These are phyloP conservation scores for Apotomis betuletana DNA, from an alignment of 2,888 invertebrate genomes.

Conservation along the genomic window DNA sequence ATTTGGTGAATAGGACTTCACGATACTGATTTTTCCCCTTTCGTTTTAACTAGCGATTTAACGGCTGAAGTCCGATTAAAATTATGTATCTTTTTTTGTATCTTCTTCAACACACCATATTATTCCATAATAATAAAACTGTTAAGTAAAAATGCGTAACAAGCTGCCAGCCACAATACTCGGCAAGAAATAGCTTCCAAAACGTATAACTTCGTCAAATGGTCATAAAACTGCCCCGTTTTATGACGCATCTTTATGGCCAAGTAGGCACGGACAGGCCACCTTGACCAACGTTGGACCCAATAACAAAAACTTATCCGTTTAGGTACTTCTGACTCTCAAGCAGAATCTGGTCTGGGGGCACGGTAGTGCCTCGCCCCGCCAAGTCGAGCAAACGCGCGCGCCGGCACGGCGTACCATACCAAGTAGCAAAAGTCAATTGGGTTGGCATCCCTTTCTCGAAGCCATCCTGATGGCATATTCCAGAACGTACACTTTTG, in stretches of 20 bases:
- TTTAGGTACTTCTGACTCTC: conserved; percentile 8
- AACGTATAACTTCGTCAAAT: conserved; percentile 81
- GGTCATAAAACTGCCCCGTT: conserved; percentile 79
- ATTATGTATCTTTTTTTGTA: conserved; percentile 12
- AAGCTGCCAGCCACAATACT: conserved; percentile 44
- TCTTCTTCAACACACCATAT: conserved; percentile 3
- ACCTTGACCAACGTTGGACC: conserved; percentile 56
- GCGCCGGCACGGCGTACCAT: too few species aligned
- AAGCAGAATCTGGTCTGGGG: too few species aligned
- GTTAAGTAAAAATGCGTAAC: conserved; percentile 26
- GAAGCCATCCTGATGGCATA: too few species aligned
- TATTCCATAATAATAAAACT: background rate
- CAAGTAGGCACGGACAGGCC: conserved; percentile 72
- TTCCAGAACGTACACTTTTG: too few species aligned
- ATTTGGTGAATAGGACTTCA: too few species aligned
- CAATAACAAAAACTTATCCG: conserved; percentile 45
- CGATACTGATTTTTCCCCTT: too few species aligned
- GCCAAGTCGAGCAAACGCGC: too few species aligned
- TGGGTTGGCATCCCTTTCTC: too few species aligned
- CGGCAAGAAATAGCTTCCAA: conserved; percentile 77
- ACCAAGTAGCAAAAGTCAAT: too few species aligned
- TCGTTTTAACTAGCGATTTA: too few species aligned
- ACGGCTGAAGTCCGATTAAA: background rate
- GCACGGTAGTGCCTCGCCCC: too few species aligned
- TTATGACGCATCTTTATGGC: conserved; percentile 80